These are phyloP conservation scores for Parasteatoda tepidariorum DNA, from an alignment of 1,140 invertebrate species.

Conservation along the genomic window DNA sequence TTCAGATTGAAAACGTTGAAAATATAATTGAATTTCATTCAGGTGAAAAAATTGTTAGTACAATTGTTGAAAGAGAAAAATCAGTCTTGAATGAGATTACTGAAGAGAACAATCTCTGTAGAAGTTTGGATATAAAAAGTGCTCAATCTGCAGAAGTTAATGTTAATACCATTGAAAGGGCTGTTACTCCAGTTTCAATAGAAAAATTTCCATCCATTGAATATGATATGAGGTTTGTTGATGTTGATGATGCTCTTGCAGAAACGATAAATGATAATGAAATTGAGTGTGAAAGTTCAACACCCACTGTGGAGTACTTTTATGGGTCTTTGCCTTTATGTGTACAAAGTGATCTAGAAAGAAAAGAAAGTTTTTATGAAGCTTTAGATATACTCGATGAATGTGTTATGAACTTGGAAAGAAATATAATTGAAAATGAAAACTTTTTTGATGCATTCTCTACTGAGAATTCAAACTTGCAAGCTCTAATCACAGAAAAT, in stretches of 20 bases:
- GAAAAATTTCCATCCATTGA: slow-evolving; percentile 14
- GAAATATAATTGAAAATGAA: background rate
- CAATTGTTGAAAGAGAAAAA: background rate
- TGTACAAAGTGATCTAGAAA: background rate
- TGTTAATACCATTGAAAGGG: slow-evolving; percentile 19
- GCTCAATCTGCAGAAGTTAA: too few species aligned
- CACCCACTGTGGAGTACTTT: slow-evolving; percentile 48
- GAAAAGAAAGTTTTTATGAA: slow-evolving; percentile 36
- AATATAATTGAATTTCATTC: too few species aligned
- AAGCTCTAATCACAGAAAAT: background rate
- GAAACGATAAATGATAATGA: background rate
- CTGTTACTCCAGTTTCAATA: slow-evolving; percentile 37
- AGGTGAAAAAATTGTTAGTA: background rate
- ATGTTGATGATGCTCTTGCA: slow-evolving; percentile 1
- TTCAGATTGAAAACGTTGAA: too few species aligned
- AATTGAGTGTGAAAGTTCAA: background rate
- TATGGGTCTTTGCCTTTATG: slow-evolving; percentile 28
- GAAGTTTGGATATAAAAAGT: background rate
- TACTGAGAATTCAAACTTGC: background rate
- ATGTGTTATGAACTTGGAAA: background rate
- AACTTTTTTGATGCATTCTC: background rate
- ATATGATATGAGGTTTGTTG: slow-evolving; percentile 34
- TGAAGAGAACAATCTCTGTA: background rate
- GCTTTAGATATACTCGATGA: slow-evolving; percentile 19
- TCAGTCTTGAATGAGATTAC: background rate